Base-by-base conservation (phyloP, 2,888 invertebrate species). In the Anthrax anthrax region DNA sequence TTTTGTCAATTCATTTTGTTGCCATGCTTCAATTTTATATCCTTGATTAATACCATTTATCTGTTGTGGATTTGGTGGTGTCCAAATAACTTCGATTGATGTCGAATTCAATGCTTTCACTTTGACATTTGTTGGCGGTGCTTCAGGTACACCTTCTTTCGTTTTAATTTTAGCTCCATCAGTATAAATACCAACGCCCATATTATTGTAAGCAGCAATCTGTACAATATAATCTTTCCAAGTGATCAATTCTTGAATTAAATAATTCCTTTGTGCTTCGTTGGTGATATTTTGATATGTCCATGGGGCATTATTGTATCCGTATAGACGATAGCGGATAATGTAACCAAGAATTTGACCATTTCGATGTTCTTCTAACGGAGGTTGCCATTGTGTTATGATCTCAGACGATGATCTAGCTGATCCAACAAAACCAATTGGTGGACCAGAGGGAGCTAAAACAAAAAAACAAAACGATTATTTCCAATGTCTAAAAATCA, bases 21-120 rank as follows among this genome's bases (percentile, higher is more conserved):
- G 71, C 88, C 88, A 89, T 0, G 90, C 88, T 69, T 89, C 90
- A 48, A 90, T 76, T 71, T 92, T 95, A 64, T 96, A 94, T 23
- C 91, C 77, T 71, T 94, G 91, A 72, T 96, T 97, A 47, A 96
- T 92, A 29, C 98, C 98, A 63, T 97, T 97, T 46, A 98, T 94
- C 70, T 91, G 88, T 61, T 95, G 94, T 0, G 95, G 94, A 68
- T 92, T 88, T 1, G 97, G 97, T 2, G 96, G 95, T n/a, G 80
- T 84, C 95, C 97, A 98, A 70, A 80, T 80, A 1, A 96, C 84
- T 45, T 74, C 73, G 13, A 81, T 72, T 0, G 87, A 74, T 29
- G 96, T 95, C 0, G 96, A 96, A 69, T 90, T 95, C 12, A 83
- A 61, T 0, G 96, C 76, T 56, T 78, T 74, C 1, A 82, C 86